Evolutionary conservation across 2,797 vertebrate species (phyloP), one percentile per base, ranked within the genome.

Genomic region (Sebastes iracundus): DNA sequence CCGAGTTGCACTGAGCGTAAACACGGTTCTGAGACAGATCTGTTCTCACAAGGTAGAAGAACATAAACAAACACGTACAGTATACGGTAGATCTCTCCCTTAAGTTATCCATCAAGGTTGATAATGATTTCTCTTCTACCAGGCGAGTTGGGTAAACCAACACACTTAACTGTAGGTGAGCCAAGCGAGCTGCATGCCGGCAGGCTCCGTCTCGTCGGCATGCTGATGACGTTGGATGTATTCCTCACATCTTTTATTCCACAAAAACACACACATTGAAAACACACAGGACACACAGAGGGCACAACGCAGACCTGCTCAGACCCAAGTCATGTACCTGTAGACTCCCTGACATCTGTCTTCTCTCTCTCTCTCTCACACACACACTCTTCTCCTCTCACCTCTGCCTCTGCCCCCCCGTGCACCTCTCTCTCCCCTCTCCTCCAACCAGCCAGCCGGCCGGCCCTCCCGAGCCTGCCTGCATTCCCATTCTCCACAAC

Each of bases 321-420:
- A 90, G 76, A 88, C 84, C 83, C 84, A 86, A 92, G 89, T 87
- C 89, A 84, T 91, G 91, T 76, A 79, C 87, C 77, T 56, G 60
- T 77, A 81, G 83, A 81, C 68, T 81, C 84, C 74, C 64, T 87
- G 90, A 91, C 87, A 92, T 92, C 90, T 84, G 84, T 91, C 84
- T 79, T 82, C 65, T 13, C 79, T 2, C 64, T 23, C 65, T 11
- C 72, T 32, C 56, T 42, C 33, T 35, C 62, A 27, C 25, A 25
- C 38, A 49, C 25, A 71, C 72, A 27, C 33, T 63, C 74, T 28
- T 22, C 9, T 63, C 75, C 46, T 67, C 74, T 58, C 77, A 74
- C 85, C 66, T 83, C 73, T 70, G 55, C 60, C 32, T 66, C n/a
- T 81, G 59, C 68, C 66, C 14, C 38, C 56, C 32, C 22, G 4